Conservation (phyloP, 1,140 invertebrate species). For the Dreissena polymorpha region DNA sequence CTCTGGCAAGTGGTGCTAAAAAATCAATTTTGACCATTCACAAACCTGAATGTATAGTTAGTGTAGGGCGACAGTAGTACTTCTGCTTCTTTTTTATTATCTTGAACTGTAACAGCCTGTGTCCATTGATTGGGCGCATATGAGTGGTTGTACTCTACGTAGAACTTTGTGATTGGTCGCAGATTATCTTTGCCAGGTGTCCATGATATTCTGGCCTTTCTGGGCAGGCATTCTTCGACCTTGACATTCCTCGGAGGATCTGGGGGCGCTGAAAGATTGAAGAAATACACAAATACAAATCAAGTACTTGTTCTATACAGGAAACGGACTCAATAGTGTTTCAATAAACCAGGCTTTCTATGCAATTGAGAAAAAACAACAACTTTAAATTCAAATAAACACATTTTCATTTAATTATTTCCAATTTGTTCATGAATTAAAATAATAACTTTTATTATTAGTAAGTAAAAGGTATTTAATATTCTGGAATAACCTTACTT, state of each 20-base stretch:
- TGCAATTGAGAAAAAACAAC: no score
- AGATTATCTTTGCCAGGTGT: constrained; percentile 91
- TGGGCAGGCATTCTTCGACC: constrained; percentile 77
- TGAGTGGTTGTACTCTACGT: constrained; percentile 95
- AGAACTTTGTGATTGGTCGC: constrained; percentile 93
- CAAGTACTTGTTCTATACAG: no score
- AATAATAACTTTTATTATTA: no score
- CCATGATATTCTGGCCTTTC: constrained; percentile 86
- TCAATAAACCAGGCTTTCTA: no score
- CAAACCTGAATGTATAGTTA: constrained; percentile 54
- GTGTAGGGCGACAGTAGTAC: constrained; percentile 54
- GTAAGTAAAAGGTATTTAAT: no score
- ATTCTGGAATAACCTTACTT: no score
- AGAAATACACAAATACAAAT: no score
- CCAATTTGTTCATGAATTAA: no score
- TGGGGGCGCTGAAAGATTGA: constrained; percentile 87
- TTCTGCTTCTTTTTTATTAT: constrained; percentile 20
- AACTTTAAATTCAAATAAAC: no score
- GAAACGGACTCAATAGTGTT: no score
- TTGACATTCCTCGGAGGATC: constrained; percentile 88
- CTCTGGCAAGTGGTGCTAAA: no score
- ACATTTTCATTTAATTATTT: no score
- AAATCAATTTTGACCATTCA: not conserved
- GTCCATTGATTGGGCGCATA: constrained; percentile 95
- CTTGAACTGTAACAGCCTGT: constrained; percentile 1